These are phyloP conservation scores for Tonatia bakeri DNA, from an alignment of 2,113 vertebrate genomes.

Conservation along the genomic window DNA sequence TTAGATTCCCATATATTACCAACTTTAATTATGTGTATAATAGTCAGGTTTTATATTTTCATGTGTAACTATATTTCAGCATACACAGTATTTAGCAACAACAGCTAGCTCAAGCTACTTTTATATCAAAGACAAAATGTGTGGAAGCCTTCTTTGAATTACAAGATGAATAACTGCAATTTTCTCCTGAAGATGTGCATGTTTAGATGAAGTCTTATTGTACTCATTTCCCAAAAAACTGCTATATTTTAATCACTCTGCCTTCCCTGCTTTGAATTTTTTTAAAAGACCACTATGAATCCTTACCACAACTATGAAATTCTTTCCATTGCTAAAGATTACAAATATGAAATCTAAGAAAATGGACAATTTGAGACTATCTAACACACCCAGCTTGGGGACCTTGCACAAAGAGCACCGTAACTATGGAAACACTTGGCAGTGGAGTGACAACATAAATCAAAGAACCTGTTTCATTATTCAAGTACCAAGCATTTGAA, in stretches of 20 bases:
- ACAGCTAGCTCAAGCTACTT: neutral
- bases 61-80: conserved; percentile 2
- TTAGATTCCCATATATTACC: neutral
- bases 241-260: conserved; percentile 48
- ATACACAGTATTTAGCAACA: neutral
- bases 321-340: neutral
- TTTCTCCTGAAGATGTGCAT: conserved; percentile 33
- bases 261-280: neutral
- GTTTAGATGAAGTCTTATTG: conserved; percentile 51
- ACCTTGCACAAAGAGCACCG: conserved; percentile 37
- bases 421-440: conserved; percentile 69
- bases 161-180: conserved; percentile 11
- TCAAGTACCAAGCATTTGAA: neutral
- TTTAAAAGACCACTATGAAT: neutral
- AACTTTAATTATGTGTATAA: neutral
- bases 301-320: neutral
- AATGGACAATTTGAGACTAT: neutral
- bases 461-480: conserved; percentile 21
- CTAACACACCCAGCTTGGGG: conserved; percentile 29
- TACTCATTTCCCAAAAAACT: conserved; percentile 29
- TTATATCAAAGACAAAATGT: conserved; percentile 30
- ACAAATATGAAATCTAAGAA: conserved; percentile 26
- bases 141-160: neutral
- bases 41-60: conserved; percentile 5
- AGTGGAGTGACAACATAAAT: conserved; percentile 22